Base-by-base conservation (phyloP, 1,140 invertebrate genomes). In the Ericerus pela region DNA sequence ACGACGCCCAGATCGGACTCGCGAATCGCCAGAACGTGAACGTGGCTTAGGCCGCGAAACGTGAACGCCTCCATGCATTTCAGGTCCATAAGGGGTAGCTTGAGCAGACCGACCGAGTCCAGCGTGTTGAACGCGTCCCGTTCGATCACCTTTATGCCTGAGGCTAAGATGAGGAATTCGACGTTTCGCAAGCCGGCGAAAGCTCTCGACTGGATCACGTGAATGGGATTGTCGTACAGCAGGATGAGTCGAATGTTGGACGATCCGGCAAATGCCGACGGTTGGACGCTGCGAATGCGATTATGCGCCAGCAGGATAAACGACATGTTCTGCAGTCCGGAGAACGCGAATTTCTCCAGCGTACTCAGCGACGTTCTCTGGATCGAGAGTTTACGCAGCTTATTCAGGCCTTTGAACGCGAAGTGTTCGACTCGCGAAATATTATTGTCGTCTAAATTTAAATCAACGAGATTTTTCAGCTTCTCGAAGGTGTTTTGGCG, bases 141-240 rank as follows among this genome's bases (percentile, higher is more conserved):
- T 62, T 87, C 83, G 41, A 88, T 78, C 22, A 72, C 70, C 27
- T 77, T 74, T 55, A 88, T 82, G 16, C 84, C 85, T 0, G 82
- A 82, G 0, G 85, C 85, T 22, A 89, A 71, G 53, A 82, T 79
- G 31, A 88, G 71, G 52, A 79, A 77, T 30, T 81, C 78, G 1
- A 89, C 82, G 63, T 85, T 83, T 16, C 79, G 84, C 1, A 89
- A 69, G 12, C 85, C 84, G 0, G 84, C 82, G 64, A 88, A 88
- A 0, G 85, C 84, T 53, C 82, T 79, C 14, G 77, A n/a, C 2
- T 52, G 30, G 38, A 89, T 77, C 55, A 75, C 77, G 56, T 80
- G 73, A 20, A 88, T 68, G 0, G 85, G 85, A 66, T 89, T 89
- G 64, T 85, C 81, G 56, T 75, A 80, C 33, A 89, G 65, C 33